Conservation (phyloP, 1,140 invertebrate genomes). For the Belonocnema kinseyi region DNA sequence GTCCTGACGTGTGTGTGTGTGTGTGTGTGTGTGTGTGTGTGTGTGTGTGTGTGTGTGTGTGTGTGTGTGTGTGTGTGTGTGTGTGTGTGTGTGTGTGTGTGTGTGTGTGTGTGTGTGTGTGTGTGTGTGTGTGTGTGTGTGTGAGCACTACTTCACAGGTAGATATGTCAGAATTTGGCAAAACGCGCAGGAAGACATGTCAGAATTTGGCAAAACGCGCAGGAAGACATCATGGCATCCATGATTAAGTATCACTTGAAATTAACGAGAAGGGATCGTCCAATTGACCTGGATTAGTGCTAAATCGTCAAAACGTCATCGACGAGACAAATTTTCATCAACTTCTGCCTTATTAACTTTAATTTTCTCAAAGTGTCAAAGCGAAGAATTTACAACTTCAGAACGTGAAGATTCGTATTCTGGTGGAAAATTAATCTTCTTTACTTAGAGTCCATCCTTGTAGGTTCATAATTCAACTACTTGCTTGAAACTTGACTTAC, state of each 20-base stretch:
- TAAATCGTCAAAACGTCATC: slow-evolving; percentile 18
- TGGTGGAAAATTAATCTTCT: too few species aligned
- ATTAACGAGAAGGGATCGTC: slow-evolving; percentile 1
- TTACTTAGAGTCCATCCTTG: too few species aligned
- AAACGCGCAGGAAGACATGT: slow-evolving; percentile 3
- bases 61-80: neutral
- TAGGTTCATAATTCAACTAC: too few species aligned
- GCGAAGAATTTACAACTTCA: neutral
- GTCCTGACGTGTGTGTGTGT: neutral
- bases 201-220: slow-evolving; percentile 11
- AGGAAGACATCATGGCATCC: slow-evolving; percentile 18
- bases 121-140: neutral
- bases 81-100: neutral
- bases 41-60: neutral
- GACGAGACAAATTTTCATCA: neutral
- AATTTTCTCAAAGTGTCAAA: neutral
- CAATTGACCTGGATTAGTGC: neutral
- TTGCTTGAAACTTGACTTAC: too few species aligned
- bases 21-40: neutral
- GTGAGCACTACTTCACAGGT: neutral
- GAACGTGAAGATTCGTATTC: too few species aligned
- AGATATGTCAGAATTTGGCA: slow-evolving; percentile 20
- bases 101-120: neutral
- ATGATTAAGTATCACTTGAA: slow-evolving; percentile 10
- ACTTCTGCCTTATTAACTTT: neutral